Conservation (phyloP, 2,888 invertebrate genomes). For the Lomographa bimaculata region DNA sequence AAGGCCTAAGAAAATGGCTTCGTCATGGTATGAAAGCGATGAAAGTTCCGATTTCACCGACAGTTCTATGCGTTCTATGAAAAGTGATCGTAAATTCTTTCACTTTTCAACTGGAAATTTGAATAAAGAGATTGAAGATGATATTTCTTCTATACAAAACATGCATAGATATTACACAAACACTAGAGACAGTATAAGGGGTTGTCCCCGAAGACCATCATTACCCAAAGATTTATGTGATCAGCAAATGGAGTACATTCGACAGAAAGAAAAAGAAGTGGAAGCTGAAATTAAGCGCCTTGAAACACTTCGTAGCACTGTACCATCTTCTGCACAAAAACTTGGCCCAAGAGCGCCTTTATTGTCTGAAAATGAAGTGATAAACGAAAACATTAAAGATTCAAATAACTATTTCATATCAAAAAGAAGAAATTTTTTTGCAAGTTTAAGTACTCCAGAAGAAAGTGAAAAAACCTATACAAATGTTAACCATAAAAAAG, state of each 20-base stretch:
- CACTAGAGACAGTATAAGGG: conserved; percentile 46
- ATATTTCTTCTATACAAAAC: conserved; percentile 73
- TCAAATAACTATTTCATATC: conserved; percentile 66
- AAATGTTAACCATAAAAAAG: conserved; percentile 9
- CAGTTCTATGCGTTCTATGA: conserved; percentile 62
- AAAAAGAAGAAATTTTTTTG: conserved; percentile 72
- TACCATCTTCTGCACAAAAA: conserved; percentile 34
- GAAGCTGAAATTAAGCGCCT: conserved; percentile 86
- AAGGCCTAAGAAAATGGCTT: conserved; percentile 59
- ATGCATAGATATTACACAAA: conserved; percentile 69
- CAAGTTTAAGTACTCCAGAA: conserved; percentile 20
- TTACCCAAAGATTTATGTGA: conserved; percentile 86
- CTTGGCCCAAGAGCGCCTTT: conserved; percentile 67
- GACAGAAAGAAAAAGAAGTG: conserved; percentile 87
- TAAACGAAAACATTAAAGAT: conserved; percentile 44
- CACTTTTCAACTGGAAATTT: conserved; percentile 76
- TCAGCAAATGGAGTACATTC: conserved; percentile 86
- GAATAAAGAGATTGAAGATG: conserved; percentile 75
- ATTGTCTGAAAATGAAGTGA: conserved; percentile 59
- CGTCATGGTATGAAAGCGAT: conserved; percentile 71
- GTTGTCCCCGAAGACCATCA: conserved; percentile 78
- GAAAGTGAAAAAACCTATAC: conserved; percentile 1
- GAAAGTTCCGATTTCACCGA: conserved; percentile 72
- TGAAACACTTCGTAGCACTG: conserved; percentile 78
- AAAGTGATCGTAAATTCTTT: conserved; percentile 66